Percentiles rank a stretch among this genome's conserved stretches.
phyloP scores from a whole-genome alignment of 2,797 vertebrate species.

The Phrynocephalus vlangalii region DNA sequence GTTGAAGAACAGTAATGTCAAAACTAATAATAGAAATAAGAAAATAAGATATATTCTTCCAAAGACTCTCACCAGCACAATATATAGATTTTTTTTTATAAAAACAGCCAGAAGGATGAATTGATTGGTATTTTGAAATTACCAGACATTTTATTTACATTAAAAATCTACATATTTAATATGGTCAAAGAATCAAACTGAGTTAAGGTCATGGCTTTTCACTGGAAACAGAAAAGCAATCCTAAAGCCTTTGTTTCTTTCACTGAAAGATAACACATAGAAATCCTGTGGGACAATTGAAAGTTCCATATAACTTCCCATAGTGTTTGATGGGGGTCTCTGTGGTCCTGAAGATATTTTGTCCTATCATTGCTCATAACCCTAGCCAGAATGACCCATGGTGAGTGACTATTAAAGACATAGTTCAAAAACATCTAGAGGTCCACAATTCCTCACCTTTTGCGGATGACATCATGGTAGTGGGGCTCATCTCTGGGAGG shows the following conservation, averaged over 20 bases:
- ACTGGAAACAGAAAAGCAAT: neutral
- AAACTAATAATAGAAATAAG: neutral
- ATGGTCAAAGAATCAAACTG: neutral
- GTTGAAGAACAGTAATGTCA: conserved; percentile 7
- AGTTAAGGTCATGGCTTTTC: neutral
- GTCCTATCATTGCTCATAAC: no score
- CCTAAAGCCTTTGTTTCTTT: neutral
- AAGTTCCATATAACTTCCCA: neutral
- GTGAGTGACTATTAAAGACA: no score
- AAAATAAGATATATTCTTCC: neutral
- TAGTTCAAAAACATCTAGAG: no score
- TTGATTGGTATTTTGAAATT: neutral
- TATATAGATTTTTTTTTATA: neutral
- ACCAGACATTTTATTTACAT: neutral
- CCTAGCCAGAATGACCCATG: no score
- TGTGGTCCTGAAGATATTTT: no score
- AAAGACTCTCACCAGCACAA: neutral
- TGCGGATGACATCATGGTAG: no score
- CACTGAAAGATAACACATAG: neutral
- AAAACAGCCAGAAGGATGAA: no score
- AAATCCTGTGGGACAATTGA: no score
- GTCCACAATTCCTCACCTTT: no score
- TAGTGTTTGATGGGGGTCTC: no score
- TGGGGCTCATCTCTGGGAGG: no score
- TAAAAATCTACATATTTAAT: neutral